Evolutionary conservation across 2,888 invertebrate genomes (phyloP), one percentile per base, ranked within the genome.

Genomic region (Athalia circularis): DNA sequence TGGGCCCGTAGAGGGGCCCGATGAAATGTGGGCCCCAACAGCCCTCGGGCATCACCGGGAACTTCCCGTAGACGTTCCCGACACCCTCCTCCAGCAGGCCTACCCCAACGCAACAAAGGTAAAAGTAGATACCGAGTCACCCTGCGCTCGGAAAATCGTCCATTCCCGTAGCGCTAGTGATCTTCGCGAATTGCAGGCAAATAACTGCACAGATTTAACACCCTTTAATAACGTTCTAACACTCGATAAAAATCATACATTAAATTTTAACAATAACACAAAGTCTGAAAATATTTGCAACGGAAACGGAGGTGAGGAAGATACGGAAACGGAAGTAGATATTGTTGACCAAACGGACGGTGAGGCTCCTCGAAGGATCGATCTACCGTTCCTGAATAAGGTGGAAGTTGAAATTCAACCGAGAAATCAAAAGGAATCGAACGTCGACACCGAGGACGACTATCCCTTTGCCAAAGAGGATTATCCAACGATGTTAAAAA

Each of bases 51-150:
- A 97, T 88, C 98, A 98, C 93, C 95, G 98, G 90, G 99, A 99
- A 94, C 97, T 98, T 97, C 98, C 99, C 90, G 98, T 99, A 91
- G 99, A 99, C 92, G 98, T 98, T 87, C 99, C 99, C 88, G 98
- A 98, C 90, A 95, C 89, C 84, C 89, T 90, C 78, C 88, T 89
- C 77, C 88, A 87, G 85, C 89, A 88, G 90, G 90, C 87, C 86
- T 91, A 88, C 85, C 90, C 86, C 80, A 89, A 89, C 84, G 62
- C 87, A 91, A 92, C 86, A 91, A 93, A 87, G 93, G 93, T 88
- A 92, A 93, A 87, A 93, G 93, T 88, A 92, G 92, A 77, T 90
- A 76, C 80, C 75, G 79, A 79, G 15, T 79, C 80, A 72, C 65
- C 80, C 61, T 52, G 61, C 43, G 62, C 62, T 75, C 80, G 61